Conservation (phyloP, 2,113 vertebrate genomes). For the Ochotona curzoniae region DNA sequence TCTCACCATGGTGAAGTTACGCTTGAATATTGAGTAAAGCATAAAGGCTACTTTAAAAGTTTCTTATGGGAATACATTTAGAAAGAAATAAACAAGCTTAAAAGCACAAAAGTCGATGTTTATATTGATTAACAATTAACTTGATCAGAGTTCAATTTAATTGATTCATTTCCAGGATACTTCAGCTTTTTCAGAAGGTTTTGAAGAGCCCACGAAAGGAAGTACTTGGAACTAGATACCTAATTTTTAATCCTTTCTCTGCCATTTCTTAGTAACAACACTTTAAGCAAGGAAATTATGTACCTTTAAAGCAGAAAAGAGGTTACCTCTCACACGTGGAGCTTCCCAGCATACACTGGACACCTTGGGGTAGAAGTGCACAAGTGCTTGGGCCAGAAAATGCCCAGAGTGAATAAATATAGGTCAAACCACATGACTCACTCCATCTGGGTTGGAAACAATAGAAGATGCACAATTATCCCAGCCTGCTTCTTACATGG, state of each 20-base stretch:
- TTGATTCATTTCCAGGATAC: neutral
- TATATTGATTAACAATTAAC: slow-evolving; percentile 26
- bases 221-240: slow-evolving; percentile 13
- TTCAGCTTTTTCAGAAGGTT: neutral
- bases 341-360: neutral
- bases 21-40: neutral
- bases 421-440: neutral
- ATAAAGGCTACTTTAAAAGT: neutral
- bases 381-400: neutral
- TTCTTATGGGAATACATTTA: neutral
- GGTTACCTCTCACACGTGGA: neutral
- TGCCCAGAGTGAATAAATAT: neutral
- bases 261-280: neutral
- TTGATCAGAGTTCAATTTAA: neutral
- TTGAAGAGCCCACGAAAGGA: neutral
- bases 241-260: neutral
- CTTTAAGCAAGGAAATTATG: neutral
- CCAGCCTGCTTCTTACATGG: slow-evolving; percentile 11
- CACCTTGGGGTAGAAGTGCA: neutral
- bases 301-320: neutral
- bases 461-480: slow-evolving; percentile 27
- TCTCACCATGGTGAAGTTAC: neutral
- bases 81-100: slow-evolving; percentile 44
- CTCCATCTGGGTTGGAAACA: neutral
- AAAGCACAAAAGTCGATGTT: neutral